Base-by-base conservation (phyloP, 2,888 invertebrate genomes). In the Cryptus armator region DNA sequence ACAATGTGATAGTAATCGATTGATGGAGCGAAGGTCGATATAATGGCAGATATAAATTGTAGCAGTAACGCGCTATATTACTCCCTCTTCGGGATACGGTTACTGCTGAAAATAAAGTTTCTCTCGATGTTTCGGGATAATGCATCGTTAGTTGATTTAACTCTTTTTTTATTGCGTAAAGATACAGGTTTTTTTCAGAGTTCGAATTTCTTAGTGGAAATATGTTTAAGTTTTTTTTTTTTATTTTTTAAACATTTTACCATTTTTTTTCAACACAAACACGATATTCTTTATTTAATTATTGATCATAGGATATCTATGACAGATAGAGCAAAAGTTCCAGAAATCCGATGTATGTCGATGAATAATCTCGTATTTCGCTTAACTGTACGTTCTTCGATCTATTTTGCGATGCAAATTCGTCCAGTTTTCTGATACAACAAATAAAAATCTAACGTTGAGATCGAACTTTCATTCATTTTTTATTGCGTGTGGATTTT, bases 301-400 rank as follows among this genome's bases (percentile, higher is more conserved):
- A 86, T 24, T 7, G 89, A 87, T 1, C 86, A 29, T 9, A 75
- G 14, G 2, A 64, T 12, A 5, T 88, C 88, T 3, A 53, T 44
- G 12, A 14, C 72, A 0, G 86, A 51, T 46, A 89, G 46, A 2
- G 66, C 19, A 7, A 88, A 87, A 16, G 88, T 85, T 7, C 86
- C 0, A n/a, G 72, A 75, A 0, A 88, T 86, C 70, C 89, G 87
- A 10, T 83, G 0, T 5, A 89, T 29, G 32, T 86, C 85, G 29
- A 89, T 81, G 19, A 14, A 24, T 24, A 24, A 24, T 24, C 24
- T 24, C 24, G 24, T 24, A 24, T 24, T 24, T 24, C 24, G 2
- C 2, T 24, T 24, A 24, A 24, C 24, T 24, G 2, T 24, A 24
- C 24, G 2, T 24, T 24, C 24, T 24, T 24, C 24, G 24, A 24